Percentiles rank a stretch among this genome's conserved stretches.
These are phyloP conservation scores for Garrulus glandarius DNA, from an alignment of 2,797 vertebrate species.

Conservation along the genomic window DNA sequence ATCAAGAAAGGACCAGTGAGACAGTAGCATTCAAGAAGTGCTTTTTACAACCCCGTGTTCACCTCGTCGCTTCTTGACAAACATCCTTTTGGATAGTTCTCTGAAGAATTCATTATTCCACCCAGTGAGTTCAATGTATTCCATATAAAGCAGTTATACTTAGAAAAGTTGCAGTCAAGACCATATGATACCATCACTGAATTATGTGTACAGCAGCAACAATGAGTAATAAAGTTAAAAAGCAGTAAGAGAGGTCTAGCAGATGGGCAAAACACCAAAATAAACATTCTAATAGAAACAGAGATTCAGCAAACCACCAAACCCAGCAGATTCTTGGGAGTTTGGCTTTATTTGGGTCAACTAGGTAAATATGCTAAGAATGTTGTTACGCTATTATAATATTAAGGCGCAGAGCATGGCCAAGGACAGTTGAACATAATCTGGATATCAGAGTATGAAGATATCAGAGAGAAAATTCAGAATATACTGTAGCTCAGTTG, in stretches of 20 bases:
- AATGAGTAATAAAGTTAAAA: conserved; percentile 10
- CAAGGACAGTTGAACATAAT: neutral
- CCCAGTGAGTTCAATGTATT: neutral
- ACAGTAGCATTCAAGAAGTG: neutral
- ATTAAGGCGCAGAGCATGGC: neutral
- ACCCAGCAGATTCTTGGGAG: neutral
- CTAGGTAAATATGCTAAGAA: conserved; percentile 1
- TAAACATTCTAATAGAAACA: neutral
- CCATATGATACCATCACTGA: neutral
- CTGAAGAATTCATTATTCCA: neutral
- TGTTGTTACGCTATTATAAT: neutral
- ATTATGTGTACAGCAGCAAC: neutral
- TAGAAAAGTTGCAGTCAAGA: conserved; percentile 20
- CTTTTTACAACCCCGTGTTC: neutral
- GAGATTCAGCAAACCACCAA: conserved; percentile 1
- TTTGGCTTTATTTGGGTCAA: neutral
- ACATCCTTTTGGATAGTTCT: neutral
- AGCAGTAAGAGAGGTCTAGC: neutral
- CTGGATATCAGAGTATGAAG: neutral
- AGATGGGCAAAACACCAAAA: conserved; percentile 23
- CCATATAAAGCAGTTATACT: neutral
- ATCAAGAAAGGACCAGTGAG: neutral
- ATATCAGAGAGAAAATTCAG: neutral
- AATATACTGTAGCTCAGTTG: neutral
- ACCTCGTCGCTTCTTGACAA: neutral